Base-by-base conservation (phyloP, 2,888 invertebrate genomes). In the Melitaea athalia region DNA sequence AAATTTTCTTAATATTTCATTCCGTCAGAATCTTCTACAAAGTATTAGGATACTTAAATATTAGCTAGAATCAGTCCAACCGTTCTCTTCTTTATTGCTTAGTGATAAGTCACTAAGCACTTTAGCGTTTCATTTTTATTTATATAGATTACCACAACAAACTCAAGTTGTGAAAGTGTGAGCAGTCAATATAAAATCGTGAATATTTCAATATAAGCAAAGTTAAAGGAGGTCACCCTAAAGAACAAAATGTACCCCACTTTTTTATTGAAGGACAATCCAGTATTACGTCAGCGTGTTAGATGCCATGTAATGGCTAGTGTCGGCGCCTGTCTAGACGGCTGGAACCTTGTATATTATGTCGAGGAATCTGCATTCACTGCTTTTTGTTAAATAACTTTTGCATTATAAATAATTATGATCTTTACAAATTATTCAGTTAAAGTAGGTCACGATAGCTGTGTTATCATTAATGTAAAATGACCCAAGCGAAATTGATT, bases 251-350 rank as follows among this genome's bases (percentile, higher is more conserved):
- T 53, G n/a, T 14, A 10, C 50, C 10, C 57, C 67, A 62, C 42
- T 61, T 66, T 65, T 65, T 67, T 64, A 71, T 71, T 68, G 63
- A 67, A 69, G 64, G 67, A 72, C 71, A 57, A 69, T 64, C 59
- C 15, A 50, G 45, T 14, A 49, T 70, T 65, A 76, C 75, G 76
- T 76, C 78, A 76, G 50, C 68, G 70, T 70, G 72, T 76, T 72
- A 71, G 69, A 73, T 72, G 70, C 69, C 75, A 70, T 73, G 68
- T 67, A 74, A 70, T 67, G 53, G 53, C 65, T 65, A 69, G 59
- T 63, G 72, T 71, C 65, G 75, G 70, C 78, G 75, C 75, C 74
- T 69, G 78, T 80, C 81, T 81, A 79, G 80, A 81, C 78, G 71
- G 69, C 70, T 75, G 73, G 73, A 72, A 65, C 66, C 59, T 68